Base-by-base conservation (phyloP, 2,888 invertebrate genomes). In the Apodemia mormo region DNA sequence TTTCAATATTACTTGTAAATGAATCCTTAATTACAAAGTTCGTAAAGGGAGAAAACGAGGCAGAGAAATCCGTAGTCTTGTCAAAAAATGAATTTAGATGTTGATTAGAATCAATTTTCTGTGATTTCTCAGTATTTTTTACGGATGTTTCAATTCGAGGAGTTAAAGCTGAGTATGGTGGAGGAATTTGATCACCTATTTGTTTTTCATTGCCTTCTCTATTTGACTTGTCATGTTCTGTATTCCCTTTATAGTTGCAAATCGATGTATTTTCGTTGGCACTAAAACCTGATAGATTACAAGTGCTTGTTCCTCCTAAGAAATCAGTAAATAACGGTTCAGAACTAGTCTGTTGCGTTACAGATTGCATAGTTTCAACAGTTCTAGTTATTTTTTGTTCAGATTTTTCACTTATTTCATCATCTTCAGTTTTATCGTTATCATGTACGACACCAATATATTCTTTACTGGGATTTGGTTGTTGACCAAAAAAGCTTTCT, bases 51-150 rank as follows among this genome's bases (percentile, higher is more conserved):
- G 30, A 9, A 58, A 58, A 58, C 58, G 58, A 22, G 8, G 29
- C 58, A 10, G 58, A 58, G 29, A 58, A 58, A 58, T 58, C 58
- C 1, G 58, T 58, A 10, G 58, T 58, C 29, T 58, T 58, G 30
- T 58, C 58, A 58, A 58, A 58, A 29, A 58, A 58, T 58, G 58
- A 58, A 58, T 29, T 58, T 10, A 58, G 30, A 29, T 58, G 9
- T 61, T 61, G 58, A 29, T 61, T 29, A 14, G 29, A 12, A 33
- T 61, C 30, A 61, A 14, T 29, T 10, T 61, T 33, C 30, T 61
- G 30, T 61, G 30, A 61, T 33, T 61, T 61, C 5, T 33, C 58
- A 61, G 8, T 14, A 61, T 5, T 14, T 61, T 61, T 61, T 12
- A 33, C 30, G 14, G 58, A 30, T 10, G 33, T 33, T 10, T 61